Percentiles rank a stretch among this genome's conserved stretches.
These are phyloP conservation scores for Oreotrochilus melanogaster DNA, from an alignment of 2,113 vertebrate species.

Conservation along the genomic window DNA sequence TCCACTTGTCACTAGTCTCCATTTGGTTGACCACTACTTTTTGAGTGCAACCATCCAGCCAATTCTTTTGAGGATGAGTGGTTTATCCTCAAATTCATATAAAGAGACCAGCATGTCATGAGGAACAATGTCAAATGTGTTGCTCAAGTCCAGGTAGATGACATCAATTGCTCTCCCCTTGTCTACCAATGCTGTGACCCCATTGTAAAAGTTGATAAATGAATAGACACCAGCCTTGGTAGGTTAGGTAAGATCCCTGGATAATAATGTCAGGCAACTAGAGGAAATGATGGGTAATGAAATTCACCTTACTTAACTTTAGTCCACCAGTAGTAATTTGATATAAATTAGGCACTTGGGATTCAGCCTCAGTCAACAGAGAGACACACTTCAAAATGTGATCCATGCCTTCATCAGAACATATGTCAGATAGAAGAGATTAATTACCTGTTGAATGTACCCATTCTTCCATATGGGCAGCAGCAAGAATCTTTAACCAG, in stretches of 20 bases:
- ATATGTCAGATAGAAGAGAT: not conserved
- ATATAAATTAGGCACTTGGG: not conserved
- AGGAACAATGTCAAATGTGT: too few species aligned
- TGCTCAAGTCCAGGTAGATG: too few species aligned
- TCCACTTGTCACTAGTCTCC: too few species aligned
- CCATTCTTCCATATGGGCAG: not conserved
- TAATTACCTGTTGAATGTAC: accelerated
- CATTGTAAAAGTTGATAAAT: not conserved
- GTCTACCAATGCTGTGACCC: too few species aligned
- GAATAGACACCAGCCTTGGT: not conserved
- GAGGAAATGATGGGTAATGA: not conserved
- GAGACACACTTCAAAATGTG: not conserved
- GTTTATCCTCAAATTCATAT: too few species aligned
- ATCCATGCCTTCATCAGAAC: not conserved
- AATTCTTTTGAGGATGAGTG: too few species aligned
- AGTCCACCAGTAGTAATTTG: not conserved
- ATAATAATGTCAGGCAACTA: not conserved
- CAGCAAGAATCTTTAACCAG: not conserved
- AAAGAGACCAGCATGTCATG: too few species aligned
- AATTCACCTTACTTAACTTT: not conserved
- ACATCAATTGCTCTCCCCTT: too few species aligned
- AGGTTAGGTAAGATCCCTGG: not conserved
- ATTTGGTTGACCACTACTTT: too few species aligned
- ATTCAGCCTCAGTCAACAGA: not conserved
- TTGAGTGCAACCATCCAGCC: too few species aligned